phyloP scores from a whole-genome alignment of 2,113 vertebrate genomes.

The Pseudonaja textilis region DNA sequence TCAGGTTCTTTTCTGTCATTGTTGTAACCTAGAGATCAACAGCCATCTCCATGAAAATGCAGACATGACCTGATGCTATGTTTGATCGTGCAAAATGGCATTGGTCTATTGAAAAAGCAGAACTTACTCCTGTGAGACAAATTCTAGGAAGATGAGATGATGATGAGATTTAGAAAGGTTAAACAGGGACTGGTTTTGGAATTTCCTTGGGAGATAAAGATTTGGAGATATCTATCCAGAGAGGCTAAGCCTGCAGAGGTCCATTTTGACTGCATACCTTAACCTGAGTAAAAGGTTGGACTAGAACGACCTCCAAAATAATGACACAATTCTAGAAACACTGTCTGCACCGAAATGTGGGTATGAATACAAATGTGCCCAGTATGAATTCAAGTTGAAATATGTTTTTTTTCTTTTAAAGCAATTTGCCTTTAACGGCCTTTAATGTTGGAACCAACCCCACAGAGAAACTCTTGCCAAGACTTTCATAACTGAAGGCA shows the following conservation, averaged over 20 bases:
- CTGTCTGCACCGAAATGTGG: not conserved
- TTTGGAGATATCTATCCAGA: not conserved
- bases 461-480: slow-evolving; percentile 37
- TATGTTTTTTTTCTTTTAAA: not conserved
- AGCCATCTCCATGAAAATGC: not conserved
- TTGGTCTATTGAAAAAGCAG: not conserved
- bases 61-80: not conserved
- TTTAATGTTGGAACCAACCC: slow-evolving; percentile 35
- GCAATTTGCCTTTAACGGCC: slow-evolving; percentile 47
- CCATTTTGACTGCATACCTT: not conserved
- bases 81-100: not conserved
- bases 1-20: too few species aligned
- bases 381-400: slow-evolving; percentile 14
- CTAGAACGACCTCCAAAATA: not conserved
- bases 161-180: not conserved
- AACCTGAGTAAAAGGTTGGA: not conserved
- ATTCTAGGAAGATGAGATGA: not conserved
- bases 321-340: not conserved
- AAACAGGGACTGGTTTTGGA: not conserved
- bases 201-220: not conserved
- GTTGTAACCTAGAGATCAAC: not conserved
- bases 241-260: not conserved
- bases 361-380: not conserved
- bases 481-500: slow-evolving; percentile 31
- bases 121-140: not conserved